Percentiles rank a stretch among this genome's conserved stretches.
Evolutionary conservation across 2,113 vertebrate species (phyloP).

Genomic region (Mystacornis crossleyi): DNA sequence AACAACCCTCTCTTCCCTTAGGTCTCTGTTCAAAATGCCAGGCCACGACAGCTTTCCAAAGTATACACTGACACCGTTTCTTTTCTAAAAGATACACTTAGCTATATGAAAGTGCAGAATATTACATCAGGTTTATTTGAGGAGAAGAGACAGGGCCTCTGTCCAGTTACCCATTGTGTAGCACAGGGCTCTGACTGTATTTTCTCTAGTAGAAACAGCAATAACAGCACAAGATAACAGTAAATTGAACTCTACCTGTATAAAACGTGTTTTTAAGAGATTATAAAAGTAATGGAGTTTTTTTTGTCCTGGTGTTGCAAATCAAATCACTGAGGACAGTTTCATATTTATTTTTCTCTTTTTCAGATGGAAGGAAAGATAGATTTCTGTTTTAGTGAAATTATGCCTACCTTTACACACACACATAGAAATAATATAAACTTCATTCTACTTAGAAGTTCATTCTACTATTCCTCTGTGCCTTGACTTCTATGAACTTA

Average conservation of each 20-base stretch:
- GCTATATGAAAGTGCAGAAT: not conserved
- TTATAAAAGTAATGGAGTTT: rapidly evolving
- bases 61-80: not conserved
- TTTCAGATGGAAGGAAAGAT: not conserved
- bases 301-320: not conserved
- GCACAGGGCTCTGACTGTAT: not conserved
- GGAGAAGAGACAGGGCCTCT: not conserved
- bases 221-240: rapidly evolving
- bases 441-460: not conserved
- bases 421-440: not conserved
- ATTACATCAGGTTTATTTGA: not conserved
- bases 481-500: conserved; percentile 42
- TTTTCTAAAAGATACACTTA: not conserved
- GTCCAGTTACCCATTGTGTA: not conserved
- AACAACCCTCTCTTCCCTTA: not conserved
- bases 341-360: not conserved
- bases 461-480: conserved; percentile 11
- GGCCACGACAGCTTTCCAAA: not conserved
- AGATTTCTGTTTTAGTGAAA: not conserved
- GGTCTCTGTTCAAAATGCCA: not conserved
- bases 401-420: not conserved
- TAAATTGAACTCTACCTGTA: not conserved
- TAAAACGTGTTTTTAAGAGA: not conserved
- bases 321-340: not conserved
- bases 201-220: not conserved